Evolutionary conservation across 30 jellyfish, hydroid and myxozoan species (phyloP), one percentile per base, ranked within the genome.

Genomic region (Turritopsis rubra): DNA sequence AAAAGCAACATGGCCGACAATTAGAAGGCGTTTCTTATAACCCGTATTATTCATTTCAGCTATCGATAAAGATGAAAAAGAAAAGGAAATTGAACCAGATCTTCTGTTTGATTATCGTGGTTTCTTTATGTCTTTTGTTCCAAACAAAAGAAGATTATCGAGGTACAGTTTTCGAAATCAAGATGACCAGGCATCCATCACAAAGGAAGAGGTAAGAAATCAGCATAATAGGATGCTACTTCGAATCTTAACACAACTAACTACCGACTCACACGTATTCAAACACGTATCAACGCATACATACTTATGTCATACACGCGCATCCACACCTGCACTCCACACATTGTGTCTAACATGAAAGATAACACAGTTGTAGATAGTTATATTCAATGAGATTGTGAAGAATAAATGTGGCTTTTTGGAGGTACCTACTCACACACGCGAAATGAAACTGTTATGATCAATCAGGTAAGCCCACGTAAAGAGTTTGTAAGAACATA

Each of bases 41-140:
- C 83, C 41, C 41, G 28, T 18, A 0, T n/a, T 26, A n/a, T 1
- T 21, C 7, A 26, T 52, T 52, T 23, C 53, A 52, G 87, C 53
- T 65, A 22, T 0, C 22, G 83, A 1, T 81, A 28, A 21, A 25
- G 17, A 75, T 20, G 98, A 88, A 70, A 75, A 88, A 25, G 88
- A 89, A 5, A 89, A 88, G 19, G 93, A 88, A 9, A 88, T 86
- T 18, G 95, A 88, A 79, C 94, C 95, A 1, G 83, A 86, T 1
- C 90, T 93, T 24, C 82, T 93, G n/a, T 93, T 93, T 65, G 99
- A 93, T 71, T 86, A 84, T 80, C 53, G 84, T 54, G 96, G 81
- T 5, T 93, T 88, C 84, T 82, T 93, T 79, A 75, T 90, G 86
- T 82, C 94, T 0, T 66, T 88, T 28, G 71, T 85, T 21, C 99